Conservation (phyloP, 1,140 invertebrate genomes). For the Penaeus indicus region DNA sequence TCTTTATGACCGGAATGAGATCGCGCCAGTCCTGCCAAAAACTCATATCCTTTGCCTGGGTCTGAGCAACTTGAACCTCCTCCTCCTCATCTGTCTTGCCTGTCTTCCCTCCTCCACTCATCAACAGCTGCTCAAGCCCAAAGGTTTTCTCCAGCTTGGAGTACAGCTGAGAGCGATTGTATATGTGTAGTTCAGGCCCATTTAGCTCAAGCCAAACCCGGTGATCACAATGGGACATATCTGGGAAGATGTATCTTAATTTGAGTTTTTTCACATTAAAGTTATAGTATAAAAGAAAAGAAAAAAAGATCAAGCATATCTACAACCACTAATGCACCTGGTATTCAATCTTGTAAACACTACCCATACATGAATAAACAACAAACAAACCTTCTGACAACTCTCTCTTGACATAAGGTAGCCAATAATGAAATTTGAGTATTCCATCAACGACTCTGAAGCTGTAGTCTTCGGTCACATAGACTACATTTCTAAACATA, state of each 20-base stretch:
- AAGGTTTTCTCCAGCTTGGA: conserved; percentile 90
- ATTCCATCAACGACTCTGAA: conserved; percentile 96
- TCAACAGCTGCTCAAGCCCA: conserved; percentile 85
- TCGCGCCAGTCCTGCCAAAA: conserved; percentile 86
- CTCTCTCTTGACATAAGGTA: conserved; percentile 93
- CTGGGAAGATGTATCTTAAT: conserved; percentile 73
- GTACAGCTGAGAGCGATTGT: conserved; percentile 93
- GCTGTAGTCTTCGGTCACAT: conserved; percentile 94
- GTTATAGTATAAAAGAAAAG: too few relatives aligned
- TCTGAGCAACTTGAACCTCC: conserved; percentile 49
- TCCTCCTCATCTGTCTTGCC: conserved; percentile 70
- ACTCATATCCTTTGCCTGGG: conserved; percentile 63
- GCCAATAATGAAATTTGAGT: conserved; percentile 97
- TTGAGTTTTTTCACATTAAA: too few relatives aligned
- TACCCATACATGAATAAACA: too few relatives aligned
- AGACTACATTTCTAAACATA: conserved; percentile 97
- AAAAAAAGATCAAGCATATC: not conserved
- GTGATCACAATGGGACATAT: conserved; percentile 95
- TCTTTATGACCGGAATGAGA: conserved; percentile 96
- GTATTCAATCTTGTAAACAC: too few relatives aligned
- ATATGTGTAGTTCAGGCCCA: conserved; percentile 96
- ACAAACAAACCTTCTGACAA: conserved; percentile 85
- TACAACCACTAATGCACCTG: too few relatives aligned
- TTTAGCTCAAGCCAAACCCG: conserved; percentile 93
- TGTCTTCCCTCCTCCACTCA: conserved; percentile 69